Conservation (phyloP, 2,113 vertebrate genomes). For the Mesoclemmys tuberculata region DNA sequence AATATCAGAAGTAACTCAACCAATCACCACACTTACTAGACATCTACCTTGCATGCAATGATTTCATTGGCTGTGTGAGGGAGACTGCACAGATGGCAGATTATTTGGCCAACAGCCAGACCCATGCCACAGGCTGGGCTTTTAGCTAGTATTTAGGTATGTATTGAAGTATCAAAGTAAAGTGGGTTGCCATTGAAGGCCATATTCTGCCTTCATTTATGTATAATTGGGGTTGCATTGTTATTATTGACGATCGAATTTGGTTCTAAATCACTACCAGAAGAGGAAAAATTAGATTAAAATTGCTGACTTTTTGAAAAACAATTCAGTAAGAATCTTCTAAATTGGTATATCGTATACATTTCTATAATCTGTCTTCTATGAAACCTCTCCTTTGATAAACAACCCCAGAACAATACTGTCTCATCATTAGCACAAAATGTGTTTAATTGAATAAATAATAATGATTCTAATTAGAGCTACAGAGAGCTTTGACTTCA, state of each 20-base stretch:
- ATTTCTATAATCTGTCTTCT: not conserved
- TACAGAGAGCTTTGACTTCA: conserved; percentile 46
- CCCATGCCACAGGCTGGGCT: not conserved
- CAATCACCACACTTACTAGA: not conserved
- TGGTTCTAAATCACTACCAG: not conserved
- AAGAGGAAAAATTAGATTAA: not conserved
- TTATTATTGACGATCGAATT: not conserved
- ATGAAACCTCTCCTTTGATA: not conserved
- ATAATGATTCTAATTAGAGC: conserved; percentile 25
- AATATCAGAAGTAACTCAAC: not conserved
- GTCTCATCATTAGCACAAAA: conserved; percentile 27
- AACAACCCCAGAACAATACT: conserved; percentile 33
- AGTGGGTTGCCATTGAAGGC: not conserved
- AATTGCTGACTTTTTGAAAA: not conserved
- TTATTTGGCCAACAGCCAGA: not conserved
- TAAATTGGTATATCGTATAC: not conserved
- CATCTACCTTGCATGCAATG: not conserved
- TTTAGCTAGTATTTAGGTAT: not conserved
- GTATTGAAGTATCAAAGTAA: not conserved
- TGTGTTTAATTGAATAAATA: conserved; percentile 37
- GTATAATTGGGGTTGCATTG: not conserved
- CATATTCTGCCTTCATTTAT: not conserved
- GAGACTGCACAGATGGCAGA: not conserved
- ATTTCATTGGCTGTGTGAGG: not conserved
- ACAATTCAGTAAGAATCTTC: not conserved